Conservation (phyloP, 2,888 invertebrate species). For the Luperina nickerlii region DNA sequence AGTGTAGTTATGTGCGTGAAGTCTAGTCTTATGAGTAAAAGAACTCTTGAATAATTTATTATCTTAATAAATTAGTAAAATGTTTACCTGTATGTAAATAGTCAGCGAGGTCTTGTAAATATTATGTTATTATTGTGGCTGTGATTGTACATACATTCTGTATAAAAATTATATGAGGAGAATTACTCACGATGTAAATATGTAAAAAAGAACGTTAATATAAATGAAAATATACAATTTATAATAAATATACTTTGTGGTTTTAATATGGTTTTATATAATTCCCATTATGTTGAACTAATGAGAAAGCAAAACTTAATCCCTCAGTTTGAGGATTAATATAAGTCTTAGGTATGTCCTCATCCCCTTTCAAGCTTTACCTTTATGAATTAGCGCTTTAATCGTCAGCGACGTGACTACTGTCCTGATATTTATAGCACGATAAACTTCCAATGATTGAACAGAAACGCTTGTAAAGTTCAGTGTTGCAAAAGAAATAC, state of each 20-base stretch:
- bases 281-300: background rate
- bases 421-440: background rate
- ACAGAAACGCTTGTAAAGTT: background rate
- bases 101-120: constrained; percentile 36
- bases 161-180: constrained; percentile 33
- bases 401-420: background rate
- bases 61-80: constrained; percentile 2
- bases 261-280: constrained; percentile 45
- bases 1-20: constrained; percentile 40
- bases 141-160: constrained; percentile 58
- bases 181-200: constrained; percentile 62
- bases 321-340: background rate
- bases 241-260: constrained; percentile 45
- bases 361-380: background rate
- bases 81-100: constrained; percentile 8
- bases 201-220: constrained; percentile 54
- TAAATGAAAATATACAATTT: constrained; percentile 55
- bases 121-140: constrained; percentile 49
- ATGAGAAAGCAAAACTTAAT: background rate
- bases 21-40: constrained; percentile 75
- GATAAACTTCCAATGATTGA: constrained; percentile 3
- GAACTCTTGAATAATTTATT: constrained; percentile 35
- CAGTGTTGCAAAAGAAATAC: background rate
- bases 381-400: background rate
- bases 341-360: background rate